These are phyloP conservation scores for Daboia siamensis DNA, from an alignment of 2,113 vertebrate species.

Conservation along the genomic window DNA sequence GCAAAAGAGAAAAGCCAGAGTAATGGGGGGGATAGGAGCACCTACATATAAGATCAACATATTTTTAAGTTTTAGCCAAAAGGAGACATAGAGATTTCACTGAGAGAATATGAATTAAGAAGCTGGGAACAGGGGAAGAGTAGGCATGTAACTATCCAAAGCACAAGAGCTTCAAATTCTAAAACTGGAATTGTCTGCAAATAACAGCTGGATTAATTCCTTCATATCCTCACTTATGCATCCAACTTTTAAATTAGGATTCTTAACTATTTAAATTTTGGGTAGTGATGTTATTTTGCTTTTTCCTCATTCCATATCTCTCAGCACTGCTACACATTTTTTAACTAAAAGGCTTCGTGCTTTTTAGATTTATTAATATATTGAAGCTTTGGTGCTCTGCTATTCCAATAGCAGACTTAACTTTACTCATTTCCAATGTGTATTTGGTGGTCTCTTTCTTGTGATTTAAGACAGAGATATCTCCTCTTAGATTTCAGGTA, in stretches of 20 bases:
- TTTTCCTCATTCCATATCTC: neutral
- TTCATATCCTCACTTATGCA: neutral
- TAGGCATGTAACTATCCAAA: neutral
- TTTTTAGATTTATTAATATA: neutral
- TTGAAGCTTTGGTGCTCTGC: neutral
- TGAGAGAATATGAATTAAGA: neutral
- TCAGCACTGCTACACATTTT: neutral
- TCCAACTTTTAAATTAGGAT: neutral
- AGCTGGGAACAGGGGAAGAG: neutral
- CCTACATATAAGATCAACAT: too few relatives aligned
- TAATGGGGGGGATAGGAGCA: neutral
- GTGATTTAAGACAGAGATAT: slow-evolving; percentile 2
- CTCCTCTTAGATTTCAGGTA: neutral
- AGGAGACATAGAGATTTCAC: neutral
- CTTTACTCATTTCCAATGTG: slow-evolving; percentile 6
- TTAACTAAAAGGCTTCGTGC: neutral
- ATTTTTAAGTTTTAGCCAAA: neutral
- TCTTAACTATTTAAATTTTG: neutral
- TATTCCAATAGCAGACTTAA: neutral
- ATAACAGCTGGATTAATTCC: neutral
- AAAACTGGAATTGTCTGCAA: neutral
- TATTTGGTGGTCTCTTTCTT: neutral
- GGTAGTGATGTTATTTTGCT: neutral
- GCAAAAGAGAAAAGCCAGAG: neutral
- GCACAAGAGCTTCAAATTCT: neutral